Evolutionary conservation across 2,888 invertebrate species (phyloP), one percentile per base, ranked within the genome.

Genomic region (Rhorus exstirpatorius): DNA sequence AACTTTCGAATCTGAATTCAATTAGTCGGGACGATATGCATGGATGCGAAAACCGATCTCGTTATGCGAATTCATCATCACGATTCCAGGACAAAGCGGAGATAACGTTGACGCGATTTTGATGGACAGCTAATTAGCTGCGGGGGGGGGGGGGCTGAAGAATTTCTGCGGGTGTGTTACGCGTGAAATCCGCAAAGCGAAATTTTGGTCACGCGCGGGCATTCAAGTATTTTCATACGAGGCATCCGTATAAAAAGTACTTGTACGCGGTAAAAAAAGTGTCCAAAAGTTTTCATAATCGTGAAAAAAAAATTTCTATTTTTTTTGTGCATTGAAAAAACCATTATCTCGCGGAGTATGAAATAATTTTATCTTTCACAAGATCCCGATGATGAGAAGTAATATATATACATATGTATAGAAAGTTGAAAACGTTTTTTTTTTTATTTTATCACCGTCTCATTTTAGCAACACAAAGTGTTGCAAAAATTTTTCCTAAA

Each of bases 91-190:
- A 31, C 7, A 6, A 31, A 14, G 6, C 3, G 12, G 10, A 26
- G 31, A 38, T 12, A 31, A 44, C 55, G 44, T 78, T 53, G n/a
- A 41, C 31, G 14, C 26, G 10, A 31, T 65, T 65, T 70, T 71
- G 63, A 71, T 53, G 19, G 70, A 78, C 70, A 46, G 78, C 26
- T 71, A 63, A 70, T 78, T 53, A 63, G 51, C 60, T 51, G 61
- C 19, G 55, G 31, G 21, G 8, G 65, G 38, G 46, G 17, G 17
- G 38, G 21, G 10, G 31, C 19, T 51, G 38, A 51, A 21, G 41
- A 14, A 38, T 38, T 31, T 10, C 21, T 14, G 31, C 49, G 17
- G 10, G 10, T 53, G 26, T n/a, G 35, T 53, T 21, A 38, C n/a
- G n/a, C n/a, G 49, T 60, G 21, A 53, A 74, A 63, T 41, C 61